Evolutionary conservation across 2,888 invertebrate species (phyloP).

Genomic region (Papilio demoleus): DNA sequence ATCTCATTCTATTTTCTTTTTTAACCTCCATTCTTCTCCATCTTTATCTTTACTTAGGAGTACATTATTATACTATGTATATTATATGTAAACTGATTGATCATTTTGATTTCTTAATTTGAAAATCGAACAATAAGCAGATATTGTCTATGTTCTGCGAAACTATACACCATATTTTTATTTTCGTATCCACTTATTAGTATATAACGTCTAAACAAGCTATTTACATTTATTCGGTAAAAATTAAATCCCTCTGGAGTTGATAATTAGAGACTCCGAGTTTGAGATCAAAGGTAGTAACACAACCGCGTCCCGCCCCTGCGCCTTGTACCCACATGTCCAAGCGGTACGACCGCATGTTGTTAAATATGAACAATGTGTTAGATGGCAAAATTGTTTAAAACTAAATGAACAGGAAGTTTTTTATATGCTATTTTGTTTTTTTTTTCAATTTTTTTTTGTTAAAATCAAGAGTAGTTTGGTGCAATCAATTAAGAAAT

Average conservation of each 20-base stretch:
- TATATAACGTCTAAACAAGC: neutral
- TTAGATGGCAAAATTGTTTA: neutral
- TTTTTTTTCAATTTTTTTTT: neutral
- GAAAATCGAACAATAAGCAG: too few species aligned
- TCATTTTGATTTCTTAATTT: too few species aligned
- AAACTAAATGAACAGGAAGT: neutral
- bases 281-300: slow-evolving; percentile 25
- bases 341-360: neutral
- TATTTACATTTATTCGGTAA: neutral
- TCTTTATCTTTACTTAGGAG: too few species aligned
- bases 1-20: too few species aligned
- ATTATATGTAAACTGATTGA: too few species aligned
- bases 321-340: neutral
- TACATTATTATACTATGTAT: too few species aligned
- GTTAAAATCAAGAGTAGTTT: neutral
- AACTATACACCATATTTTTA: too few species aligned
- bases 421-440: neutral
- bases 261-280: slow-evolving; percentile 20
- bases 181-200: too few species aligned
- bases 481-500: too few species aligned
- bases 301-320: neutral
- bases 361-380: slow-evolving; percentile 22
- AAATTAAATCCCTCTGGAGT: slow-evolving; percentile 11
- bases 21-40: too few species aligned
- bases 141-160: too few species aligned